Base-by-base conservation (phyloP, 2,888 invertebrate genomes). In the Melipona beecheii region DNA sequence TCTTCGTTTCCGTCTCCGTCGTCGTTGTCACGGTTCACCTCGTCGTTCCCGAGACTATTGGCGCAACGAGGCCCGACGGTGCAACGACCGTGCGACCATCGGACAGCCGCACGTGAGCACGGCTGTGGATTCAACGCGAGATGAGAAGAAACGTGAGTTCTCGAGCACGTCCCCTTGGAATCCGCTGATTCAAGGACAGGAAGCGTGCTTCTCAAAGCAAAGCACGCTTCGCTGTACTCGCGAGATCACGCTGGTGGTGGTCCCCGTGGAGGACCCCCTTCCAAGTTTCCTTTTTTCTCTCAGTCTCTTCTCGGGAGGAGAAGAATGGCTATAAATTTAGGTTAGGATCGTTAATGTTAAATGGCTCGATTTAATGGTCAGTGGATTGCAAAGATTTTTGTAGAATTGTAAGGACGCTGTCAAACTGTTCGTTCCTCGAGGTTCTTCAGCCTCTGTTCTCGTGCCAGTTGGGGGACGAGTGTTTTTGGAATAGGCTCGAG, bases 141-240 rank as follows among this genome's bases (percentile, higher is more conserved):
- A 90, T 90, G 90, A 90, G 86, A 88, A 90, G 86, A 88, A 86
- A 90, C 87, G 90, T 90, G 87, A 90, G 90, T 90, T 27, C 73
- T 64, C 56, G 64, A 6, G 21, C 52, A 27, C 24, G 43, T 36
- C 13, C 27, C 9, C 50, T 58, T 4, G 73, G 58, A 13, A 62
- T 27, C 17, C 17, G 11, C 64, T 2, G 74, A 60, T 73, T 74
- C 78, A 68, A 74, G 74, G 78, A 60, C 78, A 66, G 66, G 24
- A 58, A 66, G 49, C 56, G 27, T 69, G 50, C 13, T 17, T n/a
- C 52, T 54, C n/a, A n/a, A n/a, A n/a, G 52, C 31, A 19, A 5
- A 36, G 36, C 36, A 17, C 58, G 49, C 43, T 49, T 27, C 31
- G 50, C 43, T 58, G 58, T 70, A 52, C 65, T 31, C 56, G 68